Base-by-base conservation (phyloP, 2,888 invertebrate species). In the Drosophila nigricruria region DNA sequence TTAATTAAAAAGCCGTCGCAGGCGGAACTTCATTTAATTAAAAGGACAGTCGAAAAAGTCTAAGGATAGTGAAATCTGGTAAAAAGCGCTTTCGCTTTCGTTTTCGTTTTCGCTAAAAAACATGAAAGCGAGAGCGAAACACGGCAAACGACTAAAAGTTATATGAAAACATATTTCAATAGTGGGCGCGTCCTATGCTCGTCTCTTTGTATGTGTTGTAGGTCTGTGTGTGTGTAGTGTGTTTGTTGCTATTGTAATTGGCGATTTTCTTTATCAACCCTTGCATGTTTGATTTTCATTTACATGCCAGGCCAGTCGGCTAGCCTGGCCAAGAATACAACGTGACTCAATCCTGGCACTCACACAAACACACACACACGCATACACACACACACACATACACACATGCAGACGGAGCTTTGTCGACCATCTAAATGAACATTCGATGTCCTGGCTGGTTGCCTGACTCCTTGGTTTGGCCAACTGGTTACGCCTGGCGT, bases 201-300 rank as follows among this genome's bases (percentile, higher is more conserved):
- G 30, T 16, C 27, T 52, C 12, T n/a, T 5, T 52, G 4, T 58
- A 6, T 57, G 6, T 12, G 30, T 47, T n/a, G n/a, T 18, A 12
- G 49, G 57, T 63, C 30, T 45, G 32, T 23, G 18, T 12, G 10
- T 74, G 25, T 58, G 36, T 60, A 57, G 23, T 70, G 9, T 67
- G 23, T 61, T 53, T 66, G 64, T 72, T 62, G 63, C 49, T 79
- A 20, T 71, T 77, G 75, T 81, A 81, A 82, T 82, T 89, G 79
- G 90, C 91, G 90, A 91, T 90, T 91, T 91, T 83, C 84, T 82
- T 81, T 90, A 91, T 89, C 89, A 89, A 88, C 88, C 89, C 90
- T 92, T 92, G 92, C 93, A 92, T 92, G 93, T 92, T 91, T 91
- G 91, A 92, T 91, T 92, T 92, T 91, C 91, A 92, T 92, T 92